phyloP scores from a whole-genome alignment of 2,797 vertebrate genomes.

The Schizopygopsis malacanthus region DNA sequence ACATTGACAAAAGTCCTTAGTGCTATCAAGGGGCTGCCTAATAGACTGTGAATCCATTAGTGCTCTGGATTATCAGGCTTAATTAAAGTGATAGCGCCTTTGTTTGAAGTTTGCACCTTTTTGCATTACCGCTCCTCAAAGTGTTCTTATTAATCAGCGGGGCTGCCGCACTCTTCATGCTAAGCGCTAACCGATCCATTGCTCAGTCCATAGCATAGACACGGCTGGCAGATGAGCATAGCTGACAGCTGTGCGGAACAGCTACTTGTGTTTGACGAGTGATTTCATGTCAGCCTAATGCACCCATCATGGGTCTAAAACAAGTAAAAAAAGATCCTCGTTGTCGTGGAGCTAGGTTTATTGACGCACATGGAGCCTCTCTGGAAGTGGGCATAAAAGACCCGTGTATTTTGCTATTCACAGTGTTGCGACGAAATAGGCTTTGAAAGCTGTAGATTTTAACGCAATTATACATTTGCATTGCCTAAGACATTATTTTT shows the following conservation, averaged over 20 bases:
- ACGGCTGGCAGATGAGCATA: conserved; percentile 45
- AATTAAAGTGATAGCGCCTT: conserved; percentile 66
- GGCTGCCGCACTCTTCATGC: conserved; percentile 56
- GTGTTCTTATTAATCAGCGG: conserved; percentile 65
- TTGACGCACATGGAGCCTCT: conserved; percentile 16
- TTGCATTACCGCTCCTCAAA: conserved; percentile 64
- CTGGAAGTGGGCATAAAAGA: conserved; percentile 47
- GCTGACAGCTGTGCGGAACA: conserved; percentile 18
- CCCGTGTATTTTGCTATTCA: conserved; percentile 47
- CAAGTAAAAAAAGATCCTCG: conserved; percentile 2
- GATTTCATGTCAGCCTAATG: conserved; percentile 31
- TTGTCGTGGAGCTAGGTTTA: conserved; percentile 28
- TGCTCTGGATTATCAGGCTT: conserved; percentile 64
- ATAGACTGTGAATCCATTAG: conserved; percentile 67
- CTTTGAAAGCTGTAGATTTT: conserved; percentile 49
- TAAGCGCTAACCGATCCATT: conserved; percentile 59
- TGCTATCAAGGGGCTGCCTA: conserved; percentile 61
- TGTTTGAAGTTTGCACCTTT: conserved; percentile 69
- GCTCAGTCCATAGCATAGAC: conserved; percentile 49
- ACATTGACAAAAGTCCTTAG: conserved; percentile 64
- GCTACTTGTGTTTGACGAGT: conserved; percentile 15
- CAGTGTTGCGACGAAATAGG: conserved; percentile 36
- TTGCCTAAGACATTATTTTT: conserved; percentile 50
- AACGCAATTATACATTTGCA: conserved; percentile 55
- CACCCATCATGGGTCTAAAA: conserved; percentile 41